Evolutionary conservation across 2,113 vertebrate genomes (phyloP), one percentile per base, ranked within the genome.

Genomic region (Ranitomeya variabilis): DNA sequence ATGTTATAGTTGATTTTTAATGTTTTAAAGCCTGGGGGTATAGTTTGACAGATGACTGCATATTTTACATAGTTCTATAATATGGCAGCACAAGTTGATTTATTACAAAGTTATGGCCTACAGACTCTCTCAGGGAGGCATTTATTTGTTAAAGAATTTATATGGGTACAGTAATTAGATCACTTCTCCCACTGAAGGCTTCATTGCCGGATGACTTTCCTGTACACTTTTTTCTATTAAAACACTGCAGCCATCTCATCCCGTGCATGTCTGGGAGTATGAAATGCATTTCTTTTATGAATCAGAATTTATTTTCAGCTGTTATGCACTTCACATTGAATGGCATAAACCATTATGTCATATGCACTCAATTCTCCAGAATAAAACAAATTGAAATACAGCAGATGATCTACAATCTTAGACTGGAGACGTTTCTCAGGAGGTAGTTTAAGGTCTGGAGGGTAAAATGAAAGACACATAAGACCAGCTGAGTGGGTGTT

Each of bases 141-240:
- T 71, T 62, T 66, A 54, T 80, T 59, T 67, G 51, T 23, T 86
- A 62, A 78, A 79, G 37, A 67, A 78, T 86, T 54, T 78, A 67
- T 78, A 79, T 67, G 37, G 60, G 60, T 21, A 54, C 8, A 19
- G 37, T 79, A 79, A 79, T 86, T 80, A 79, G 59, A 66, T 85
- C 67, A 23, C n/a, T 19, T 86, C 60, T 80, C 76, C 74, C 76
- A 67, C 57, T n/a, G 19, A 80, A 80, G 31, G 66, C 55, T 80
- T 87, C 52, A 67, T 26, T 37, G 62, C 62, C 57, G 4, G 51
- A 71, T 71, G 86, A 71, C 69, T 7, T 69, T 57, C 52, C 76
- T 14, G 15, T 37, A 87, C 64, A 80, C 77, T 71, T 81, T 80
- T 71, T 71, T 80, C 77, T 87, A 71, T 87, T 87, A 45, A 87